Evolutionary conservation across 2,888 invertebrate genomes (phyloP).

Genomic region (Caenorhabditis japonica): DNA sequence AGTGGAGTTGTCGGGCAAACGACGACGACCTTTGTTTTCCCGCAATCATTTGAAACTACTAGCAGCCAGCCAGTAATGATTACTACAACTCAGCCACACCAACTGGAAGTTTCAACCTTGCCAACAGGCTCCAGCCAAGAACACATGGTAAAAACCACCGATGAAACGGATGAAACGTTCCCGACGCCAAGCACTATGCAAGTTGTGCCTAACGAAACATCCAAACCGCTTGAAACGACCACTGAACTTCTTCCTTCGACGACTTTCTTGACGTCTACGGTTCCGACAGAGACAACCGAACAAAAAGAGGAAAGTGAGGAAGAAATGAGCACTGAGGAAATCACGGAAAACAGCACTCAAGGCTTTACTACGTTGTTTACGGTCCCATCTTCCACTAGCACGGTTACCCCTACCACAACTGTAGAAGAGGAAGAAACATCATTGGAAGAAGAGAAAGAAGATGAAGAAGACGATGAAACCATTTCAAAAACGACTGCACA

Average conservation of each 20-base stretch:
- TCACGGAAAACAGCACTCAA: conserved; percentile 26
- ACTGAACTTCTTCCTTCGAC: conserved; percentile 9
- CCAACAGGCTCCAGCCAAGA: conserved; percentile 38
- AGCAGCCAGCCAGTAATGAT: conserved; percentile 6
- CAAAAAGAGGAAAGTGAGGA: conserved; percentile 40
- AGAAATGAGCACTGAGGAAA: conserved; percentile 43
- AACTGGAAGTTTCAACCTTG: conserved; percentile 37
- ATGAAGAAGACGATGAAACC: conserved; percentile 18
- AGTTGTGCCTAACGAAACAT: conserved; percentile 1
- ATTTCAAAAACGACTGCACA: conserved; percentile 37
- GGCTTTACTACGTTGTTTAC: conserved; percentile 23
- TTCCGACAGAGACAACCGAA: conserved; percentile 24
- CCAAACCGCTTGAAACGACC: conserved; percentile 1
- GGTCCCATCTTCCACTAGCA: conserved; percentile 15
- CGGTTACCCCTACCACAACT: conserved; percentile 29
- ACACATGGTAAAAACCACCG: conserved; percentile 29
- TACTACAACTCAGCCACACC: conserved; percentile 2
- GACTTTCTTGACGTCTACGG: neutral
- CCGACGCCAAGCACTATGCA: conserved; percentile 54
- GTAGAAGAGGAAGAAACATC: conserved; percentile 30
- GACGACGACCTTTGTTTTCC: conserved; percentile 58
- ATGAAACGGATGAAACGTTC: conserved; percentile 40
- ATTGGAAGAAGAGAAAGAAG: conserved; percentile 12
- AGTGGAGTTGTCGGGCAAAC: conserved; percentile 18
- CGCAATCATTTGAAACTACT: conserved; percentile 55